These are phyloP conservation scores for Xiphophorus couchianus DNA, from an alignment of 2,113 vertebrate genomes.

Conservation along the genomic window DNA sequence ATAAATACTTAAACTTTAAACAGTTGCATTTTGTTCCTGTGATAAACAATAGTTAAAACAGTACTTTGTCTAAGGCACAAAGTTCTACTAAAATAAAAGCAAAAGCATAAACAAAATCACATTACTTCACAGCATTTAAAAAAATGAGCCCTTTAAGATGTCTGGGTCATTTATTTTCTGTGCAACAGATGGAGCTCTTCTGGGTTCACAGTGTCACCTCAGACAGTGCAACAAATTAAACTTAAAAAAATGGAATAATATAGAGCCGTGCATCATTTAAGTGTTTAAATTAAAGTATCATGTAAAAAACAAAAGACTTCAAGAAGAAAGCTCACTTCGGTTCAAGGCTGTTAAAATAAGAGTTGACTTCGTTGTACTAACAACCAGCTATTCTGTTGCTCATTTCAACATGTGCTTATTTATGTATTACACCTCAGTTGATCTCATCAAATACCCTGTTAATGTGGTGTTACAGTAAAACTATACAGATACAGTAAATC, in stretches of 20 bases:
- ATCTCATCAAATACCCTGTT: neutral
- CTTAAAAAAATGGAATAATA: neutral
- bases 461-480: neutral
- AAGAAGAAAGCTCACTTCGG: neutral
- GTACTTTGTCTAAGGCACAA: conserved; percentile 45
- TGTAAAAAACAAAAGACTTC: neutral
- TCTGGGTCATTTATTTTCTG: neutral
- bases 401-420: neutral
- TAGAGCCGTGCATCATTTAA: neutral
- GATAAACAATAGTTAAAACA: conserved; percentile 6
- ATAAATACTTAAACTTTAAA: conserved; percentile 37
- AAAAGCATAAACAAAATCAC: neutral
- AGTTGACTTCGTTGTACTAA: conserved; percentile 7
- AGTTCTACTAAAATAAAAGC: neutral
- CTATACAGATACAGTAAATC: neutral
- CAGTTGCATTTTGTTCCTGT: neutral
- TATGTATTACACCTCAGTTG: neutral
- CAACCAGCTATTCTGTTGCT: no score
- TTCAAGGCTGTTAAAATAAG: neutral
- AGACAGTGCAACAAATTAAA: neutral
- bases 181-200: neutral
- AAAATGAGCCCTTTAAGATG: neutral
- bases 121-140: neutral
- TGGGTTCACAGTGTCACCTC: neutral
- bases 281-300: neutral